These are phyloP conservation scores for Notodromas monacha DNA, from an alignment of 2,888 invertebrate genomes.

Conservation along the genomic window DNA sequence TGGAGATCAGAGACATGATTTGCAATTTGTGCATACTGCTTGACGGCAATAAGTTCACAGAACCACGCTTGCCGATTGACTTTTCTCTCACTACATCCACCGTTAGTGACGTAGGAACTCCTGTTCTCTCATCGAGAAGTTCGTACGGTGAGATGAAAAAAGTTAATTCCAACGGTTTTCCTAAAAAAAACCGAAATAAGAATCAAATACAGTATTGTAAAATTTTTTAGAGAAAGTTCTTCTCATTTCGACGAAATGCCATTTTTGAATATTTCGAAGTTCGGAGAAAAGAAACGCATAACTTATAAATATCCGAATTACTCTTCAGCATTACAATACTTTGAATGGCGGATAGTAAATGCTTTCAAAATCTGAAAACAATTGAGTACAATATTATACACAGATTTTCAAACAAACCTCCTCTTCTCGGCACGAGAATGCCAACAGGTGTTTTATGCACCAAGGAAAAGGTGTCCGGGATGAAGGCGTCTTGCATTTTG, in stretches of 20 bases:
- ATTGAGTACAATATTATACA: conserved; percentile 5
- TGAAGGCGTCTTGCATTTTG: conserved; percentile 7
- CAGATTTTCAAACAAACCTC: conserved; percentile 22
- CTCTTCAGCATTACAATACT: too few relatives aligned
- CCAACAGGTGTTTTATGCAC: conserved; percentile 69
- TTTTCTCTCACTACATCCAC: conserved; percentile 28
- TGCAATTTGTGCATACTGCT: conserved; percentile 52
- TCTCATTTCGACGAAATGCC: too few relatives aligned
- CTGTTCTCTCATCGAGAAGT: conserved; percentile 37
- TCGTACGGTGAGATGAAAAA: conserved; percentile 83
- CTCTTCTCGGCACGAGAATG: conserved; percentile 40
- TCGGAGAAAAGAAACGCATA: too few relatives aligned
- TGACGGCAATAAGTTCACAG: conserved; percentile 64
- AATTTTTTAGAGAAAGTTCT: too few relatives aligned
- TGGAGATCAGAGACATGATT: conserved; percentile 11
- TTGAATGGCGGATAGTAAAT: too few relatives aligned
- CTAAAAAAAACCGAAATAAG: conserved; percentile 17
- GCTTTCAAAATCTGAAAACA: too few relatives aligned
- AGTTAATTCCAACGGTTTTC: conserved; percentile 68
- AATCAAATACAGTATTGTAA: conserved; percentile 5
- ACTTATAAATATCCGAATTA: too few relatives aligned
- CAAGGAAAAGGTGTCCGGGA: conserved; percentile 30
- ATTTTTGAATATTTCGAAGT: too few relatives aligned
- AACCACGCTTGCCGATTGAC: conserved; percentile 47
- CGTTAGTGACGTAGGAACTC: conserved; percentile 35